phyloP scores from a whole-genome alignment of 2,113 vertebrate genomes.

The Hucho hucho region DNA sequence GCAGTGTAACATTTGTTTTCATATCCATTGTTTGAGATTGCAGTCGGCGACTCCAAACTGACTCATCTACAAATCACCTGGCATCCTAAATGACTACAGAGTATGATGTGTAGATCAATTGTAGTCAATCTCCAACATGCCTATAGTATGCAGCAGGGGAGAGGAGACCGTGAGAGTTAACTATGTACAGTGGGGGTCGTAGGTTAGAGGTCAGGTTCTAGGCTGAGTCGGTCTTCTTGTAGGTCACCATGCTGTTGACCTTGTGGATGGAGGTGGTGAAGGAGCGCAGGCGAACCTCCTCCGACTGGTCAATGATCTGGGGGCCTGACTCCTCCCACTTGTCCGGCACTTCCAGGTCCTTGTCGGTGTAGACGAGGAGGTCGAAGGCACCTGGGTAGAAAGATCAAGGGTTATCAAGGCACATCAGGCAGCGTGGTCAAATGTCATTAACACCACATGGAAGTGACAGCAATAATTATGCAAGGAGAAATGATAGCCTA shows the following conservation, averaged over 20 bases:
- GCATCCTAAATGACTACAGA: too few relatives aligned
- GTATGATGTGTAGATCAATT: too few relatives aligned
- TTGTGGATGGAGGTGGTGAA: conserved; percentile 97
- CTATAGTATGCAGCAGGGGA: not conserved
- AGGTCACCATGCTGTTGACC: conserved; percentile 90
- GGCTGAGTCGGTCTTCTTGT: conserved; percentile 79
- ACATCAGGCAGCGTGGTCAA: too few relatives aligned
- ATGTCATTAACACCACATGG: too few relatives aligned
- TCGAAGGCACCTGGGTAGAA: conserved; percentile 87
- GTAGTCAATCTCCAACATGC: too few relatives aligned
- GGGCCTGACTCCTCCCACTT: conserved; percentile 97
- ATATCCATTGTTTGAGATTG: not conserved
- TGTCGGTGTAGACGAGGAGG: conserved; percentile 93
- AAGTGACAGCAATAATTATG: too few relatives aligned
- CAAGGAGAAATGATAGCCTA: too few relatives aligned
- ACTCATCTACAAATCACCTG: not conserved
- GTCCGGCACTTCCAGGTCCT: conserved; percentile 87
- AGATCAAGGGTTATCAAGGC: not conserved
- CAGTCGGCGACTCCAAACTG: not conserved
- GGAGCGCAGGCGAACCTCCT: conserved; percentile 91
- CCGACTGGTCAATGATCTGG: conserved; percentile 88
- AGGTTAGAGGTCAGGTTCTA: conserved; percentile 28
- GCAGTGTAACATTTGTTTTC: conserved; percentile 11
- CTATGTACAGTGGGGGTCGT: not conserved
- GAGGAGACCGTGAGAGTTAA: too few relatives aligned